These are phyloP conservation scores for Ophiodon elongatus DNA, from an alignment of 2,113 vertebrate species.

Conservation along the genomic window DNA sequence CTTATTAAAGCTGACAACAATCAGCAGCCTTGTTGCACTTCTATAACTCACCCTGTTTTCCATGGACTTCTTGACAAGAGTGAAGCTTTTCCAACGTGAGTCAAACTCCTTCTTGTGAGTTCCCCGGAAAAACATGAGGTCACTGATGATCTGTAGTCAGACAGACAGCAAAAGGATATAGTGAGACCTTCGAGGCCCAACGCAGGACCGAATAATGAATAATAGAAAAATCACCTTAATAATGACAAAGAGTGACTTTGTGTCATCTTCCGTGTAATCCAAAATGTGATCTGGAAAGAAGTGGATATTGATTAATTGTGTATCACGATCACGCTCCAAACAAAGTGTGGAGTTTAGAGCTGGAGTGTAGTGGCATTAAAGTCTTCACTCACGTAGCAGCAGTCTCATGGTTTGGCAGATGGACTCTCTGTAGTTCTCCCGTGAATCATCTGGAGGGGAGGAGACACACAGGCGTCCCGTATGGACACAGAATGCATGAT, in stretches of 20 bases:
- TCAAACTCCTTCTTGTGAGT: slow-evolving; percentile 98
- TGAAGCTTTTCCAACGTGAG: slow-evolving; percentile 98
- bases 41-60: slow-evolving; percentile 92
- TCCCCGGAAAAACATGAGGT: slow-evolving; percentile 95
- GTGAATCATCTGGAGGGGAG: slow-evolving; percentile 85
- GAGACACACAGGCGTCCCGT: slow-evolving; percentile 52
- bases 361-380: slow-evolving; percentile 18
- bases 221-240: slow-evolving; percentile 89
- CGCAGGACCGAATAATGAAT: slow-evolving; percentile 20
- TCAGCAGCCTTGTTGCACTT: not conserved
- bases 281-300: slow-evolving; percentile 89
- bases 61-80: slow-evolving; percentile 98
- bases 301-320: slow-evolving; percentile 5
- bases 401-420: slow-evolving; percentile 93
- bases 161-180: slow-evolving; percentile 19
- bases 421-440: slow-evolving; percentile 92
- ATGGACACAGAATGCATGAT: slow-evolving; percentile 60
- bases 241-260: slow-evolving; percentile 96
- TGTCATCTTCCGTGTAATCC: slow-evolving; percentile 96
- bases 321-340: slow-evolving; percentile 15
- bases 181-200: slow-evolving; percentile 44
- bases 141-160: slow-evolving; percentile 90
- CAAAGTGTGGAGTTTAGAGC: slow-evolving; percentile 4
- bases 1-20: slow-evolving; percentile 42
- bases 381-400: slow-evolving; percentile 91